Conservation (phyloP, 2,113 vertebrate species). For the Dicrurus megarhynchus region DNA sequence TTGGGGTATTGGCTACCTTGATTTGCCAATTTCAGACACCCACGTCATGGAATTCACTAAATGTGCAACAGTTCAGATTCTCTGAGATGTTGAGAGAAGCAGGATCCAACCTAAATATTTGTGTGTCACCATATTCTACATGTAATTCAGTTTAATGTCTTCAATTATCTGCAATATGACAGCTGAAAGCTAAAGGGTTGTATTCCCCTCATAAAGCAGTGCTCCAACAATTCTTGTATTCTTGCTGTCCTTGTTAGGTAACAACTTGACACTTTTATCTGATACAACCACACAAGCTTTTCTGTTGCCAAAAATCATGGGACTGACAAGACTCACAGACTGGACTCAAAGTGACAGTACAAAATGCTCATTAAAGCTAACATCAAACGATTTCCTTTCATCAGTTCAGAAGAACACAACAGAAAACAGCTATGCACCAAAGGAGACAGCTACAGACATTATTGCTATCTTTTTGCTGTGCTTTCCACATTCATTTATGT, state of each 20-base stretch:
- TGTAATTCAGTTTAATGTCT: background rate
- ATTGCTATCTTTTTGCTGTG: background rate
- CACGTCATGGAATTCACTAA: background rate
- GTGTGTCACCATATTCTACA: background rate
- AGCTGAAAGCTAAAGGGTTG: background rate
- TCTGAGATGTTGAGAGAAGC: background rate
- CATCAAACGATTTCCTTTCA: background rate
- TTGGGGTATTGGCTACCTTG: background rate
- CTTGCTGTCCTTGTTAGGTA: background rate
- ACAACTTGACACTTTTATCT: background rate
- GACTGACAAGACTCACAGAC: background rate
- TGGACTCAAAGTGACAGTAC: background rate
- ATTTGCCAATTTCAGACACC: background rate
- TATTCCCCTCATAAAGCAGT: background rate
- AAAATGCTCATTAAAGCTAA: slow-evolving; percentile 23
- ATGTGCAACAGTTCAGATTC: background rate
- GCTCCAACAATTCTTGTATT: background rate
- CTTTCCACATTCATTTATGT: background rate
- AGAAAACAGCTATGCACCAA: background rate
- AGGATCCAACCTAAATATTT: background rate
- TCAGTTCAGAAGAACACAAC: background rate
- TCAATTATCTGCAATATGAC: background rate
- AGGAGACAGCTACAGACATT: slow-evolving; percentile 1
- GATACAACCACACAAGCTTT: background rate
- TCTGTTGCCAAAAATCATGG: background rate